A percentile compares a stretch with the other conserved stretches of the same genome.
Conservation (phyloP, 2,888 invertebrate species). For the Euzetes globulus region DNA sequence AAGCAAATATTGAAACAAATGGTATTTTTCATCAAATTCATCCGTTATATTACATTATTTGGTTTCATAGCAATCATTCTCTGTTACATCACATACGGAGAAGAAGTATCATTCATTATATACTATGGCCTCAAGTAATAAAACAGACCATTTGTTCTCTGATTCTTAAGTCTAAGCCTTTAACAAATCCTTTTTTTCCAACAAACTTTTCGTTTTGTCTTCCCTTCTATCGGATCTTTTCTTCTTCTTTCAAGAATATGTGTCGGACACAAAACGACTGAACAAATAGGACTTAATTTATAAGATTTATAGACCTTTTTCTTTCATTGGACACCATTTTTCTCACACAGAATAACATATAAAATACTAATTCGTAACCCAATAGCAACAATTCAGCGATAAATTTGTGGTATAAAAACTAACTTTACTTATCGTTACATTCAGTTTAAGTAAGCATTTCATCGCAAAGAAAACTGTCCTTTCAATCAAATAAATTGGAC, state of each 20-base stretch:
- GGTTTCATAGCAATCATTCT: neutral
- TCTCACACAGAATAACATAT: too few relatives aligned
- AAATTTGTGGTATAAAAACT: neutral
- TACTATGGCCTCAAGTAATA: constrained; percentile 3
- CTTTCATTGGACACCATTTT: neutral
- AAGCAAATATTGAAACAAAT: constrained; percentile 19
- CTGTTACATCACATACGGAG: neutral
- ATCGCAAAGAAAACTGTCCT: too few relatives aligned
- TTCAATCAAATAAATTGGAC: too few relatives aligned
- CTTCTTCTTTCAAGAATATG: neutral
- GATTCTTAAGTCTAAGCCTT: too few relatives aligned
- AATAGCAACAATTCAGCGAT: neutral
- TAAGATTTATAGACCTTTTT: neutral
- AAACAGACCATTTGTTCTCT: neutral
- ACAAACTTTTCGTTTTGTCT: too few relatives aligned
- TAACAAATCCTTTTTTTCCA: too few relatives aligned
- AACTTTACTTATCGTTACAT: neutral
- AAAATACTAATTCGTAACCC: neutral
- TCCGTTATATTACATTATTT: neutral
- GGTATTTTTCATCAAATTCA: neutral
- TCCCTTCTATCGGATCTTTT: neutral
- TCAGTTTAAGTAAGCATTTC: too few relatives aligned
- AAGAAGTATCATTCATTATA: neutral
- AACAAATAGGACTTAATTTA: constrained; percentile 1
- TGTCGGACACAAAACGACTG: neutral